Evolutionary conservation across 2,797 vertebrate genomes (phyloP).

Genomic region (Aselliscus stoliczkanus): DNA sequence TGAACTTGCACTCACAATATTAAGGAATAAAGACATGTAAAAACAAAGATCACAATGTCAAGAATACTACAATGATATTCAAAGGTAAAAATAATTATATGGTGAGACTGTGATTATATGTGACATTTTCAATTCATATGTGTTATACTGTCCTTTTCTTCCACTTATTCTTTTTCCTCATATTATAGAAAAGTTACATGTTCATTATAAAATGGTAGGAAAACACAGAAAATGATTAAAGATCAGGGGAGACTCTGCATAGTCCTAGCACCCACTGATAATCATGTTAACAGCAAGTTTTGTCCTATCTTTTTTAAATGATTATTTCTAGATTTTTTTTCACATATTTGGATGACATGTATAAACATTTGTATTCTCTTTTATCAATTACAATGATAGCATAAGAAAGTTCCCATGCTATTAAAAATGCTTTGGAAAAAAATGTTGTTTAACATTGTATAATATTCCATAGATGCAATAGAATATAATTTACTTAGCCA

Average conservation of each 20-base stretch:
- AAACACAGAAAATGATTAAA: background rate
- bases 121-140: background rate
- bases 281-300: background rate
- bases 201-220: background rate
- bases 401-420: background rate
- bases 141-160: background rate
- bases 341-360: background rate
- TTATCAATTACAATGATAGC: background rate
- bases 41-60: background rate
- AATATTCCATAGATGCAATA: background rate
- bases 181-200: background rate
- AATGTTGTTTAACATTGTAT: background rate
- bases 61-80: background rate
- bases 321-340: background rate
- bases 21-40: background rate
- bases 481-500: constrained; percentile 15
- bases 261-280: background rate
- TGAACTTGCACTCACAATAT: background rate
- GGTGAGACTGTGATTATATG: background rate
- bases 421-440: background rate
- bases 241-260: background rate
- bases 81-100: background rate
- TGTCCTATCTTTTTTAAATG: background rate
- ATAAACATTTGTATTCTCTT: background rate
- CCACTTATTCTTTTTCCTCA: background rate